Base-by-base conservation (phyloP, 2,797 vertebrate genomes). In the Columba guinea region DNA sequence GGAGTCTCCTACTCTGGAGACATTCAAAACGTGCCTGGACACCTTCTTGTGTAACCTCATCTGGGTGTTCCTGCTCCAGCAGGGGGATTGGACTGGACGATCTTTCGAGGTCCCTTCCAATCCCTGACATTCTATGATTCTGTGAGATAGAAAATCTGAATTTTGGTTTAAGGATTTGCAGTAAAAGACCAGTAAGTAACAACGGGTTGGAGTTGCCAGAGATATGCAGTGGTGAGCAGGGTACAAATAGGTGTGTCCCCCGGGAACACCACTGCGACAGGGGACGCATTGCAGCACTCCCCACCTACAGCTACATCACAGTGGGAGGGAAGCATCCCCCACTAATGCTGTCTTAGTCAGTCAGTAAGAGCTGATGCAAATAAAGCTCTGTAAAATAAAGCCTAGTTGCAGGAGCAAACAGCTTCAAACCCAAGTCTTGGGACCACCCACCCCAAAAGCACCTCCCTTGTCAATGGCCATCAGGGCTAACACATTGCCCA, bases 221-320 rank as follows among this genome's bases (percentile, higher is more conserved):
- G 60, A 69, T 27, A 15, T 13, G 41, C 24, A 39, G 28, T 12
- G 56, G 51, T 37, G 60, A 87, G 28, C 49, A 30, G 21, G 24
- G 11, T 53, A 69, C 55, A 68, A 51, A 49, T 4, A 39, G 41
- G 23, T 30, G 15, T 20, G 18, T 46, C 6, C 26, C 3, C 2
- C 1, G 1, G 58, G n/a, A 64, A 46, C 56, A 30, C 14, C 12
- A 4, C 37, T 11, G 41, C 9, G 4, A 24, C 27, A 60, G 35
- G 37, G 48, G 19, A 70, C 13, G 23, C 26, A 16, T 5, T 41
- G 60, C 51, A 63, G 81, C 48, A 41, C 39, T 39, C 16, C 11
- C 10, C 28, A 39, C 28, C 5, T 7, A 13, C 0, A 8, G 41
- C 65, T n/a, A 35, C 51, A n/a, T 6, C 0, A 0, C 62, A 41